Evolutionary conservation across 1,140 invertebrate genomes (phyloP), one percentile per base, ranked within the genome.

Genomic region (Penaeus indicus): DNA sequence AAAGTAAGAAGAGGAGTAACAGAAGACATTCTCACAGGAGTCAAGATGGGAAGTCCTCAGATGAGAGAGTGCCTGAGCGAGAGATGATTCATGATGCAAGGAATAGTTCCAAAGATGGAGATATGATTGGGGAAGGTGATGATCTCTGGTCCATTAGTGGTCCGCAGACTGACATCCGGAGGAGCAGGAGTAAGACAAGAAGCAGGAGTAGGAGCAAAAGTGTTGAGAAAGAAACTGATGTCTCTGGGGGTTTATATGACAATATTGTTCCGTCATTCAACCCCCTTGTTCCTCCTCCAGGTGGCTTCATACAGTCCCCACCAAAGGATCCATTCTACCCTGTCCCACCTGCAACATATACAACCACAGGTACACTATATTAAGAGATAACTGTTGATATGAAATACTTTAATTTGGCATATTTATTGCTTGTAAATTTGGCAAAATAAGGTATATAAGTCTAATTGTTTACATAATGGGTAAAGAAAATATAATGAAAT

Each of bases 21-120:
- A 75, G 81, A 22, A 81, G 62, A 27, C 85, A 87, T 60, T 88
- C 87, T 19, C 87, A 88, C 61, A 88, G 62, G 38, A 84, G 69
- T 54, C 87, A 88, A 42, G 87, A 88, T n/a, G 42, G 42, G n/a
- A 75, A 75, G 42, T 75, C 72, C 5, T 19, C 72, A 75, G 72
- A 32, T 18, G 72, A 75, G 72, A 42, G 87, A 62, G 67, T 64
- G 10, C 22, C 19, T 21, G 80, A 78, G 22, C 77, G 82, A 64
- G 87, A 79, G 60, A 22, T 83, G 16, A 25, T 88, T 13, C 79
- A 77, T 7, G 86, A 88, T 75, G n/a, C 21, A 19, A 75, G 21
- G 18, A n/a, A 42, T n/a, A 78, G 19, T 78, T 25, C 32, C 16
- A 61, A 83, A 32, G 38, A 4, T 42, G 62, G 27, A 27, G 81